Evolutionary conservation across 2,888 invertebrate genomes (phyloP), one percentile per base, ranked within the genome.

Genomic region (Drosophila lutescens): DNA sequence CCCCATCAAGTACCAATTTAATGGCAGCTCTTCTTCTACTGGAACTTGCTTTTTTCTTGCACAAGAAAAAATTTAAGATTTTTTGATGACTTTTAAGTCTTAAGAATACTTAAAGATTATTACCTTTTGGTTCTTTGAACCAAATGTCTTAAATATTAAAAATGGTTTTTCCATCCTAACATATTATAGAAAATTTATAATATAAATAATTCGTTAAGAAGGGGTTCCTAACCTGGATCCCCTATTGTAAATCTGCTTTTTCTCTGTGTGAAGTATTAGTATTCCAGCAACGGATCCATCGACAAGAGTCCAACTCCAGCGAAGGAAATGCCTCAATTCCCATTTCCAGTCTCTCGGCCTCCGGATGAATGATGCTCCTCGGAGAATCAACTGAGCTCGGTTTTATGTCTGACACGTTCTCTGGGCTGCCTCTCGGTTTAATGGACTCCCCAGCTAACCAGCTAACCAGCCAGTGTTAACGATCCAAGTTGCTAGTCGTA

Each of bases 1-100:
- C 51, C 81, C 53, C 88, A 82, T 82, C 79, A 78, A 89, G 88
- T 89, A 90, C 90, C 90, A 90, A 89, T 85, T 89, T 86, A 87
- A 90, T 90, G 83, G 86, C 87, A 86, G 80, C 72, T 76, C 77
- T 51, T 56, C 55, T 20, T 30, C 55, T 20, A 34, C 20, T 20
- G 34, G 10, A 47, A 12, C 47, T 47, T 9, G 9, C 47, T 26
- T 26, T 23, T 23, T 26, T 26, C 40, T 44, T 17, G 40, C 66
- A 56, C 62, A 4, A 34, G 8, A 13, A 59, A 53, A 56, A 67
- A 20, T 13, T 23, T 4, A n/a, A 1, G 26, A 10, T 43, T 5
- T 43, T 7, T n/a, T 7, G n/a, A n/a, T 38, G 13, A 13, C n/a
- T 5, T n/a, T 13, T n/a, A 5, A 0, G n/a, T n/a, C 12, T 13